phyloP scores from a whole-genome alignment of 2,797 vertebrate species.

The Leptoclinus maculatus region DNA sequence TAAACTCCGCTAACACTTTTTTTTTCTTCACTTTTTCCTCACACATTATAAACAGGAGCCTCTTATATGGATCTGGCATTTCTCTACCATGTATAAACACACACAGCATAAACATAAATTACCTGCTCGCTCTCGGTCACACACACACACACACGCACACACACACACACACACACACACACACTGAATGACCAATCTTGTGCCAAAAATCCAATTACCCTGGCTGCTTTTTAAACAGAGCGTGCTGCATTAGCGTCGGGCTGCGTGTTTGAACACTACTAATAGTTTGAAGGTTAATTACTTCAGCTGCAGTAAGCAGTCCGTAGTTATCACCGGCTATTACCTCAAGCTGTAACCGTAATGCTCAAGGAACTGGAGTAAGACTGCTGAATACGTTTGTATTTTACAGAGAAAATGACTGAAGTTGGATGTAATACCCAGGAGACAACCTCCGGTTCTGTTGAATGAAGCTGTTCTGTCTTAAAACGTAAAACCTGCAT shows the following conservation, averaged over 20 bases:
- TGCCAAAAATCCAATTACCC: constrained; percentile 87
- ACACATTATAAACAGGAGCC: constrained; percentile 32
- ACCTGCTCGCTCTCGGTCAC: neutral
- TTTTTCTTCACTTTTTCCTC: constrained; percentile 7
- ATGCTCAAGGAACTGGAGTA: constrained; percentile 42
- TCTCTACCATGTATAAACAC: constrained; percentile 26
- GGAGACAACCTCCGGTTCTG: no score
- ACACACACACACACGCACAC: neutral
- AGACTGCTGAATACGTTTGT: constrained; percentile 11
- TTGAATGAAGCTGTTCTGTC: neutral
- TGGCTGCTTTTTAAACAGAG: constrained; percentile 86
- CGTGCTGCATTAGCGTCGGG: constrained; percentile 84
- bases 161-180: neutral
- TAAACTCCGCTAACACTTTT: constrained; percentile 9
- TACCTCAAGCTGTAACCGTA: constrained; percentile 82
- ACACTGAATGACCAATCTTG: constrained; percentile 58
- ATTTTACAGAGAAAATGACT: constrained; percentile 21
- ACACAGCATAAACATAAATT: constrained; percentile 33
- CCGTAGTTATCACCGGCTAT: constrained; percentile 89
- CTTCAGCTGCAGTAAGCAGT: constrained; percentile 88
- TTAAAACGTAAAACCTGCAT: no score
- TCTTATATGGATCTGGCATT: constrained; percentile 36
- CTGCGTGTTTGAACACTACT: constrained; percentile 89
- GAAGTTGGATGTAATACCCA: neutral
- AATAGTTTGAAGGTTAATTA: constrained; percentile 90